Evolutionary conservation across 2,113 vertebrate species (phyloP).

Genomic region (Equus quagga): DNA sequence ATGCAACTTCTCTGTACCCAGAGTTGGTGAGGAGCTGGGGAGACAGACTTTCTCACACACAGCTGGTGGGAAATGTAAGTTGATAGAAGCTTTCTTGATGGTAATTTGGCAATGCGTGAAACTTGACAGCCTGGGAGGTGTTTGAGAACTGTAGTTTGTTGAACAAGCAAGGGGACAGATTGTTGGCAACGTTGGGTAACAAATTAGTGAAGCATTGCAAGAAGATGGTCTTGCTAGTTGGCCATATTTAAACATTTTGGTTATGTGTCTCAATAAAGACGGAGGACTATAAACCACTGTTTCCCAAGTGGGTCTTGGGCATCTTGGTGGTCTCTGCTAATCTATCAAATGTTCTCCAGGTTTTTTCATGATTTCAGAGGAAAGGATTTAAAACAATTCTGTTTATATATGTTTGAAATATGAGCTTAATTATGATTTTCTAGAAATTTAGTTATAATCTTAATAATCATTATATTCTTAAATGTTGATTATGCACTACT

Average conservation of each 20-base stretch:
- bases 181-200: conserved; percentile 44
- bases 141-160: conserved; percentile 29
- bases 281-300: not conserved
- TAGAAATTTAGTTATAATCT: not conserved
- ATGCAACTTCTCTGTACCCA: not conserved
- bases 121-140: not conserved
- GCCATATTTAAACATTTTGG: not conserved
- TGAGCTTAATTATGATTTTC: conserved; percentile 7
- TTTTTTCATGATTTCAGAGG: conserved; percentile 19
- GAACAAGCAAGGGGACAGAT: conserved; percentile 32
- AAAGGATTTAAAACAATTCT: not conserved
- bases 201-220: not conserved
- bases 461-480: not conserved
- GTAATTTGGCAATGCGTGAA: not conserved
- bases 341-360: not conserved
- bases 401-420: not conserved
- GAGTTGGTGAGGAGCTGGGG: not conserved
- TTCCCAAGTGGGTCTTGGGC: not conserved
- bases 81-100: conserved; percentile 29
- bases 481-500: not conserved
- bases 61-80: conserved; percentile 10
- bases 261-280: not conserved
- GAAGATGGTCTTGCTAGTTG: not conserved
- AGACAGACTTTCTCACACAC: conserved; percentile 8
- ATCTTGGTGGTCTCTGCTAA: not conserved